These are phyloP conservation scores for Cantharis rufa DNA, from an alignment of 2,888 invertebrate genomes.

Conservation along the genomic window DNA sequence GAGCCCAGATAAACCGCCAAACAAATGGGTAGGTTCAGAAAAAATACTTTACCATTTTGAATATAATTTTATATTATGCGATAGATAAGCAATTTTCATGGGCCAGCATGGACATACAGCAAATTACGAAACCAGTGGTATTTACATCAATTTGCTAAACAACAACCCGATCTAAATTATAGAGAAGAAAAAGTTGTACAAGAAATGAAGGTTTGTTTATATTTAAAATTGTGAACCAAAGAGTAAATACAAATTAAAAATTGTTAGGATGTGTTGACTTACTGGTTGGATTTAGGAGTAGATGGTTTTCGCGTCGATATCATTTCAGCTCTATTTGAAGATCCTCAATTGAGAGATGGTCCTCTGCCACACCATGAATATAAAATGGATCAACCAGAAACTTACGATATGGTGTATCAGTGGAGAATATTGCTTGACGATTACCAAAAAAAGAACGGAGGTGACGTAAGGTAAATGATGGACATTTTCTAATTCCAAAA, in stretches of 20 bases:
- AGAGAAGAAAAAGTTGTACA: conserved; percentile 70
- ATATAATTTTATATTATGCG: conserved; percentile 5
- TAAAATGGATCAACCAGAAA: conserved; percentile 63
- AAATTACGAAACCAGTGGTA: conserved; percentile 62
- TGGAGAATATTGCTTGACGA: conserved; percentile 68
- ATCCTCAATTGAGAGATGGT: conserved; percentile 51
- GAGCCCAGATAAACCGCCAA: conserved; percentile 68
- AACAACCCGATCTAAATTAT: conserved; percentile 84
- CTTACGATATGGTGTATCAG: conserved; percentile 68
- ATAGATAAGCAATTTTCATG: conserved; percentile 45
- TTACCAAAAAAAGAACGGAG: conserved; percentile 52
- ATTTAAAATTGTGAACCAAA: not conserved
- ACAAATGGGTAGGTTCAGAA: conserved; percentile 69
- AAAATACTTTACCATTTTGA: not conserved
- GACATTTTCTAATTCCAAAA: not conserved
- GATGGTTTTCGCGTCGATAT: conserved; percentile 88
- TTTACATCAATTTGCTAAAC: conserved; percentile 75
- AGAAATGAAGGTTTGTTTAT: conserved; percentile 63
- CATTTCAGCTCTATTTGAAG: conserved; percentile 60
- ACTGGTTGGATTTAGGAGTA: conserved; percentile 83
- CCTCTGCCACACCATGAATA: conserved; percentile 60
- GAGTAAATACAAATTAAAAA: not conserved
- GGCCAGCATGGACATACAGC: conserved; percentile 45
- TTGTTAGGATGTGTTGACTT: conserved; percentile 70
- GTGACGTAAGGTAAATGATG: conserved; percentile 49